Percentiles rank a stretch among this genome's conserved stretches.
Evolutionary conservation across 2,113 vertebrate species (phyloP).

Genomic region (Nipponia nippon): DNA sequence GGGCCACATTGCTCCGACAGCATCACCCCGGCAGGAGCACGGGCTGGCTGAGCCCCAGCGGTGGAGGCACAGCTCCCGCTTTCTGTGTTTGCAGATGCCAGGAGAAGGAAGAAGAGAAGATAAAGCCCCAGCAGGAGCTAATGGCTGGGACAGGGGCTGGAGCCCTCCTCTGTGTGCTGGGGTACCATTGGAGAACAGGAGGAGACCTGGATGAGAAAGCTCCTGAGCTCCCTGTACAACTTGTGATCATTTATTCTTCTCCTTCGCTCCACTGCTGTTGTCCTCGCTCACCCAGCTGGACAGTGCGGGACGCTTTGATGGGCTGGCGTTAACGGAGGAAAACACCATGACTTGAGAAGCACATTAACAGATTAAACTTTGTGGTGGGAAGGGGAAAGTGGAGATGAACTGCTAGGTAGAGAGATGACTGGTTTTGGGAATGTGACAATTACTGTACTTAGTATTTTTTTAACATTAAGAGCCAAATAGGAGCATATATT

Average conservation of each 20-base stretch:
- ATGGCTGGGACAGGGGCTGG: neutral
- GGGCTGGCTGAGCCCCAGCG: neutral
- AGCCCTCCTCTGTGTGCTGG: neutral
- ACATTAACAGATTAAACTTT: slow-evolving; percentile 20
- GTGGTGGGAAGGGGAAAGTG: neutral
- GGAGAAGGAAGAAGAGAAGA: neutral
- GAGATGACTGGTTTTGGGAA: slow-evolving; percentile 7
- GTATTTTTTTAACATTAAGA: neutral
- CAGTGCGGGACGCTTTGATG: neutral
- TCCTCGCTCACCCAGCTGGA: neutral
- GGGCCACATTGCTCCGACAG: neutral
- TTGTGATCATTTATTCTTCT: neutral
- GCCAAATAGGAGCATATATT: slow-evolving; percentile 47
- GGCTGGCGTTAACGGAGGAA: neutral
- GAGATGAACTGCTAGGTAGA: neutral
- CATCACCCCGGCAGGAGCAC: neutral
- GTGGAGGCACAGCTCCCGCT: neutral
- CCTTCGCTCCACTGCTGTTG: neutral
- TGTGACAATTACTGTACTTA: slow-evolving; percentile 47
- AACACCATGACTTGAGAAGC: neutral
- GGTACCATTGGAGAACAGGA: neutral
- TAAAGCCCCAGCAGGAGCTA: neutral
- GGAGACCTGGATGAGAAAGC: neutral
- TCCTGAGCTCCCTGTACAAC: neutral
- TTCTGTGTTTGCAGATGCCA: too few species aligned